These are phyloP conservation scores for Nothobranchius furzeri DNA, from an alignment of 2,113 vertebrate species.

Conservation along the genomic window DNA sequence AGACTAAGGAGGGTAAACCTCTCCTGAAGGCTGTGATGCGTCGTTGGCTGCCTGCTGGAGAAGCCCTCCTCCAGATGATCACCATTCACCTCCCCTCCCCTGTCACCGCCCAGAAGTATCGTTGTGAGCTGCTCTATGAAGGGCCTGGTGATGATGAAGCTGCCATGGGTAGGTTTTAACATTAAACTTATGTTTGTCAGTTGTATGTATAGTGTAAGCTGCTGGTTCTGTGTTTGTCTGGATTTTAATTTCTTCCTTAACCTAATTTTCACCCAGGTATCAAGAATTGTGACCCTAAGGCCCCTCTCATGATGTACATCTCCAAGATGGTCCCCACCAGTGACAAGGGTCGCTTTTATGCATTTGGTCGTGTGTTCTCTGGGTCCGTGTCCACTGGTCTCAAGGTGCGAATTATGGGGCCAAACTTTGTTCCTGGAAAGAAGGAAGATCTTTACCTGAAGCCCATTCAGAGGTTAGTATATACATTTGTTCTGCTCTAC, in stretches of 20 bases:
- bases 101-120: conserved; percentile 94
- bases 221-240: neutral
- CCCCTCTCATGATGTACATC: conserved; percentile 96
- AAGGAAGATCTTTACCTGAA: conserved; percentile 95
- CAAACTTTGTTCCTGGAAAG: conserved; percentile 94
- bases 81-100: conserved; percentile 97
- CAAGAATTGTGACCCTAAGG: conserved; percentile 95
- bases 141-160: conserved; percentile 92
- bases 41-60: conserved; percentile 93
- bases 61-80: conserved; percentile 96
- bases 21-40: conserved; percentile 97
- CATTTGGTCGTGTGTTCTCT: conserved; percentile 95
- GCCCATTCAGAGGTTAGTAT: conserved; percentile 92
- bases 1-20: conserved; percentile 92
- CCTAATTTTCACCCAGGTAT: conserved; percentile 77
- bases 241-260: neutral
- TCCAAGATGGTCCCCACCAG: conserved; percentile 98
- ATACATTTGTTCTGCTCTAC: neutral
- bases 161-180: conserved; percentile 85
- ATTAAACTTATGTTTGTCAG: neutral
- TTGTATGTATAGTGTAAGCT: neutral
- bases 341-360: conserved; percentile 96
- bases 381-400: conserved; percentile 89
- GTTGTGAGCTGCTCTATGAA: conserved; percentile 95
- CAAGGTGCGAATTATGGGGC: conserved; percentile 97